phyloP scores from a whole-genome alignment of 2,888 invertebrate species.

The Sycophila texana region DNA sequence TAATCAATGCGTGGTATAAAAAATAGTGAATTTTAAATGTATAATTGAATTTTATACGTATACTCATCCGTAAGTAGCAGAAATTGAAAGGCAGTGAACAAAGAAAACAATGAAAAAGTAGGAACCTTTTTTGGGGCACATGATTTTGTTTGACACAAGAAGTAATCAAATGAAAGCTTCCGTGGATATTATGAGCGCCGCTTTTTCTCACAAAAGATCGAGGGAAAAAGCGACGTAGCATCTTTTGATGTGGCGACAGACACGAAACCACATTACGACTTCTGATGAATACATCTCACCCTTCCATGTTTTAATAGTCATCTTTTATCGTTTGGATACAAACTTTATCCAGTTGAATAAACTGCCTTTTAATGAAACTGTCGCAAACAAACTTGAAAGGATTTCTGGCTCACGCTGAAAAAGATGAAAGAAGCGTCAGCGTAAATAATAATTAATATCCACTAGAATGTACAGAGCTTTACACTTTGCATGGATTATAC shows the following conservation, averaged over 20 bases:
- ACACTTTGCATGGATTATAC: not conserved
- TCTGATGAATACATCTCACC: not conserved
- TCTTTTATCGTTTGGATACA: constrained; percentile 34
- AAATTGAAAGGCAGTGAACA: too few species aligned
- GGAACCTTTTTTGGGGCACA: too few species aligned
- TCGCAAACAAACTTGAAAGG: not conserved
- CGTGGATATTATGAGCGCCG: not conserved
- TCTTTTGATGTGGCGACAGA: constrained; percentile 40
- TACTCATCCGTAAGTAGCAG: too few species aligned
- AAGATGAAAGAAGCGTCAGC: constrained; percentile 16
- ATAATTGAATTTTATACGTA: too few species aligned
- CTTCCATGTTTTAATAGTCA: constrained; percentile 30
- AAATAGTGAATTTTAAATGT: too few species aligned
- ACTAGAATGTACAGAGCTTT: not conserved
- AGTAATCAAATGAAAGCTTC: not conserved
- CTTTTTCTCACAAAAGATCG: not conserved
- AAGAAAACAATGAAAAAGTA: too few species aligned
- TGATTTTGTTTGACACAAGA: constrained; percentile 1
- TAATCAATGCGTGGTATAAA: too few species aligned
- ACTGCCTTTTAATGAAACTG: constrained; percentile 17
- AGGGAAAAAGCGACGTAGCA: constrained; percentile 15
- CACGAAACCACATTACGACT: constrained; percentile 9
- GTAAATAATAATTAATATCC: not conserved
- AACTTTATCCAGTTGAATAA: not conserved
- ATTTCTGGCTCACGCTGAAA: not conserved